Evolutionary conservation across 1,140 invertebrate genomes (phyloP).

Genomic region (Dinothrombium tinctorium): DNA sequence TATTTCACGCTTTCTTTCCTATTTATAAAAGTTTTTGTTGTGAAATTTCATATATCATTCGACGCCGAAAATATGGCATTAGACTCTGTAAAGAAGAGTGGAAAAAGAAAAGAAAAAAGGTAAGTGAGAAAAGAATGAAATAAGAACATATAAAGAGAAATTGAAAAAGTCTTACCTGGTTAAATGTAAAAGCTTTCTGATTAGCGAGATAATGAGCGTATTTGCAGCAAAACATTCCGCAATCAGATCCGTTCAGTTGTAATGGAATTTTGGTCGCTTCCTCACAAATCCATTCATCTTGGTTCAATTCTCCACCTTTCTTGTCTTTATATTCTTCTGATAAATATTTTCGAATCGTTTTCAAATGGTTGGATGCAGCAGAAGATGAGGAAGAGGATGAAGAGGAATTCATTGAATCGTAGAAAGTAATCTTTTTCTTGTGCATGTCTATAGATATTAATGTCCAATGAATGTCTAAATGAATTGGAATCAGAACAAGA

Average conservation of each 20-base stretch:
- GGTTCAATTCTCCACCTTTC: slow-evolving; percentile 44
- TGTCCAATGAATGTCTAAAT: slow-evolving; percentile 89
- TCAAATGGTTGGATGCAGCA: slow-evolving; percentile 39
- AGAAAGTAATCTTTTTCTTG: slow-evolving; percentile 51
- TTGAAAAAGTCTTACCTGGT: slow-evolving; percentile 31
- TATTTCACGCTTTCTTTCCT: too few species aligned
- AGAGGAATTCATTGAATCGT: slow-evolving; percentile 66
- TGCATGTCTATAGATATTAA: slow-evolving; percentile 60
- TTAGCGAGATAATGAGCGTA: slow-evolving; percentile 76
- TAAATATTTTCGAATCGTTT: slow-evolving; percentile 45
- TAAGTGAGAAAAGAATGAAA: too few species aligned
- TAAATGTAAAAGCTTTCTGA: slow-evolving; percentile 39
- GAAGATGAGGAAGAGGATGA: slow-evolving; percentile 27
- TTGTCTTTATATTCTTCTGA: slow-evolving; percentile 64
- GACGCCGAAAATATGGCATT: too few species aligned
- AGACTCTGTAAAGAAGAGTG: too few species aligned
- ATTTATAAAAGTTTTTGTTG: too few species aligned
- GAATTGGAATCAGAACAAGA: slow-evolving; percentile 65
- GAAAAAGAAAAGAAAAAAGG: too few species aligned
- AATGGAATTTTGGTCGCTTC: slow-evolving; percentile 47
- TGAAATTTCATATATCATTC: too few species aligned
- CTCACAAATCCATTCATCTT: slow-evolving; percentile 33
- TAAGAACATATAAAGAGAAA: too few species aligned
- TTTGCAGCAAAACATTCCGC: slow-evolving; percentile 88
- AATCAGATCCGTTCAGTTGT: slow-evolving; percentile 91